Evolutionary conservation across 1,140 invertebrate species (phyloP), one percentile per base, ranked within the genome.

Genomic region (Trachymyrmex cornetzi): DNA sequence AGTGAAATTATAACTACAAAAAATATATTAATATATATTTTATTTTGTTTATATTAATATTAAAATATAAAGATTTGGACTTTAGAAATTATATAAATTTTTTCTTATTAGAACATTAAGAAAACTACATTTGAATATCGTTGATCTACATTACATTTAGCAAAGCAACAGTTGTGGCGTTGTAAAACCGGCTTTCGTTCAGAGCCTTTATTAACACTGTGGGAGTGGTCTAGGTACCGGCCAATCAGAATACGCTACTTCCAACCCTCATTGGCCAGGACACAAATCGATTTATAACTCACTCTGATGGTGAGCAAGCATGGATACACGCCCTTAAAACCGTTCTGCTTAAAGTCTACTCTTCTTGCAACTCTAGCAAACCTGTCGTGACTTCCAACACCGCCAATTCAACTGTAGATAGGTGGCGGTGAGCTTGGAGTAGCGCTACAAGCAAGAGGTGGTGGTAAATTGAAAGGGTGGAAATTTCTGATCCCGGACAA

Each of bases 251-350:
- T 77, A 88, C 93, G 89, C 89, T 87, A 93, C 93, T 94, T 94
- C 86, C 88, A 77, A 84, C 82, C 89, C 92, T 95, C 94, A 95
- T 95, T 95, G 94, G 95, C 94, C 89, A 85, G 81, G 82, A 85
- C 88, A 90, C 85, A 93, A 95, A 95, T 95, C 95, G 94, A 95
- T 95, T 95, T 95, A 95, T 92, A 92, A 94, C 93, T 95, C 87
- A 93, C 91, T 92, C 93, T 92, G 92, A 86, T 77, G 55, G 19
- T 81, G 48, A 59, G 34, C 63, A 89, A 91, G 90, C 93, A 72
- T 88, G 88, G 85, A 91, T 89, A 89, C 88, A 92, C 92, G 88
- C 88, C 93, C 92, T 94, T 94, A 92, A 79, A 69, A 86, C 85
- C 38, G 63, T 38, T 57, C 86, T 89, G 84, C 92, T 92, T 93